Conservation (phyloP, 2,797 vertebrate species). For the Ctenopoma kingsleyae region DNA sequence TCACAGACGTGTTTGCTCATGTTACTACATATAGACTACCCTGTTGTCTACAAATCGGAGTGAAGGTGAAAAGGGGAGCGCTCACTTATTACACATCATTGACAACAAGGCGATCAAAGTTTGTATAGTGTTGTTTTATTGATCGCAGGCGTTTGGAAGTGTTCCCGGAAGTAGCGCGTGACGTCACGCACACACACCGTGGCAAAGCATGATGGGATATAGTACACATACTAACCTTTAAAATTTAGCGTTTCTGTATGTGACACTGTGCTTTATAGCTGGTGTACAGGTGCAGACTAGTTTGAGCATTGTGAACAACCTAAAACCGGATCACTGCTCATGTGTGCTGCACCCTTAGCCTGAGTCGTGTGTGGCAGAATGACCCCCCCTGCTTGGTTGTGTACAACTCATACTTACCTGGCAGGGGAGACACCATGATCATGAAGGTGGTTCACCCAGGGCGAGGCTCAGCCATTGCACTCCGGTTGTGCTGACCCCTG, state of each 20-base stretch:
- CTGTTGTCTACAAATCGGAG: too few species aligned
- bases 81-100: too few species aligned
- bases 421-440: constrained; percentile 50
- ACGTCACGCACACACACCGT: fast-evolving
- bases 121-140: too few species aligned
- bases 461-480: constrained; percentile 45
- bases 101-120: too few species aligned
- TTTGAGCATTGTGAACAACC: fast-evolving
- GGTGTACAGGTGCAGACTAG: fast-evolving
- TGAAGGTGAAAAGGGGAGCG: too few species aligned
- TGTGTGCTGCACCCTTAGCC: background rate
- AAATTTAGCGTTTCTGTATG: background rate
- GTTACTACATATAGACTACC: too few species aligned
- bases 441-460: constrained; percentile 47
- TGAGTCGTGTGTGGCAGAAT: background rate
- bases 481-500: constrained; percentile 57
- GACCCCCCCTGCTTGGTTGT: fast-evolving
- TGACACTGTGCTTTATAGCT: too few species aligned
- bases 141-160: too few species aligned
- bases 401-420: constrained; percentile 49
- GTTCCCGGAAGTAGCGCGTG: background rate
- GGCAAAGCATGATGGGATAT: constrained; percentile 13
- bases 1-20: too few species aligned
- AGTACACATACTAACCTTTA: fast-evolving
- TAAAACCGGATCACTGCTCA: fast-evolving